phyloP scores from a whole-genome alignment of 2,888 invertebrate genomes.

The Tiliacea aurago region DNA sequence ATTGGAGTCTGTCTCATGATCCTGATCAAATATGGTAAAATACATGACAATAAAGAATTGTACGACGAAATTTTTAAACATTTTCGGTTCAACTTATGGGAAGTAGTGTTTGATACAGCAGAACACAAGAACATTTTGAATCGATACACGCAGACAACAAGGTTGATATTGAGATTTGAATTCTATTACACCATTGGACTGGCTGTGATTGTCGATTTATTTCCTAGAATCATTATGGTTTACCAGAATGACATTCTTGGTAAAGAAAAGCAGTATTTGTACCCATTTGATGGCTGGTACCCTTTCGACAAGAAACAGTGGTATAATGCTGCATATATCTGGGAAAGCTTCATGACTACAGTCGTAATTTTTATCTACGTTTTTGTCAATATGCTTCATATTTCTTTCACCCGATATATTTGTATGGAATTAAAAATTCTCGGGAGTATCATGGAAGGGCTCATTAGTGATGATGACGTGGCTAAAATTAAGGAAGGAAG shows the following conservation, averaged over 20 bases:
- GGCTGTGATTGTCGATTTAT: constrained; percentile 74
- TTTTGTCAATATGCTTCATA: constrained; percentile 78
- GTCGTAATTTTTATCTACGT: constrained; percentile 77
- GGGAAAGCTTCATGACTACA: constrained; percentile 83
- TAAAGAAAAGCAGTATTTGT: constrained; percentile 73
- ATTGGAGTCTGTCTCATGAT: constrained; percentile 81
- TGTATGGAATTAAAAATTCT: constrained; percentile 84
- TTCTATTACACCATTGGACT: constrained; percentile 75
- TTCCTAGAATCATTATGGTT: constrained; percentile 81
- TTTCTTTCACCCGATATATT: constrained; percentile 75
- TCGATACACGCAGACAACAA: constrained; percentile 70
- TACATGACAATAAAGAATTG: constrained; percentile 71
- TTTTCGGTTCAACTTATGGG: constrained; percentile 77
- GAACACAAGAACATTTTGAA: constrained; percentile 71
- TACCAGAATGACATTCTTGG: constrained; percentile 73
- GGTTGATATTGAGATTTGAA: constrained; percentile 73
- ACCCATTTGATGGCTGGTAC: constrained; percentile 85
- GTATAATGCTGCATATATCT: constrained; percentile 79
- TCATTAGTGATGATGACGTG: constrained; percentile 74
- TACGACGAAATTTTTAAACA: constrained; percentile 77
- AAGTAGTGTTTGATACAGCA: constrained; percentile 68
- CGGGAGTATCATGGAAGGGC: constrained; percentile 72
- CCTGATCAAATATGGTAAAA: constrained; percentile 76
- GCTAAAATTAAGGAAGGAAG: constrained; percentile 61
- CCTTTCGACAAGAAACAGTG: constrained; percentile 83